These are phyloP conservation scores for Sphecodes monilicornis DNA, from an alignment of 2,888 invertebrate species.

Conservation along the genomic window DNA sequence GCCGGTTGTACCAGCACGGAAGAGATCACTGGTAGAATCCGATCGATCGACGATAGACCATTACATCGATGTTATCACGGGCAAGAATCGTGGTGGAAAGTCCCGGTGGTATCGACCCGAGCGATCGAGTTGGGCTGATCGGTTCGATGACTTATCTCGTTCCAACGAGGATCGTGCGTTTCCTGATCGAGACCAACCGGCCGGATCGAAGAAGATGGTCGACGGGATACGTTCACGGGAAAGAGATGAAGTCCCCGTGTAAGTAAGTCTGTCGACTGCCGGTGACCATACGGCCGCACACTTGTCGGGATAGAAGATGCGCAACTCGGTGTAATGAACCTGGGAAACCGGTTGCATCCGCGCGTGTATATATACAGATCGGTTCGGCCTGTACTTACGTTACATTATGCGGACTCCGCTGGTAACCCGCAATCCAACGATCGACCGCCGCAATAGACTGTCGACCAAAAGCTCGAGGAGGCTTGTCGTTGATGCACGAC, in stretches of 20 bases:
- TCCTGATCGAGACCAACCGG: slow-evolving; percentile 59
- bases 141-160: slow-evolving; percentile 69
- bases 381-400: slow-evolving; percentile 75
- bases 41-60: slow-evolving; percentile 54
- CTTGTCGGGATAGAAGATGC: slow-evolving; percentile 83
- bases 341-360: slow-evolving; percentile 83
- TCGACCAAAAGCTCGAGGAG: slow-evolving; percentile 1
- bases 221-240: slow-evolving; percentile 64
- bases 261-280: slow-evolving; percentile 70
- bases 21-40: slow-evolving; percentile 31
- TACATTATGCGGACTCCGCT: slow-evolving; percentile 63
- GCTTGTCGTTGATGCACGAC: background rate
- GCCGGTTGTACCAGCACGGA: slow-evolving; percentile 1
- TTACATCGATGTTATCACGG: slow-evolving; percentile 61
- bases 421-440: slow-evolving; percentile 66
- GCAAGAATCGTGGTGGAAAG: slow-evolving; percentile 36
- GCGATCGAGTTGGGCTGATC: slow-evolving; percentile 55
- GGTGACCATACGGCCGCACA: slow-evolving; percentile 74
- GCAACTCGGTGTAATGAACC: slow-evolving; percentile 83
- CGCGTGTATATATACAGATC: slow-evolving; percentile 77
- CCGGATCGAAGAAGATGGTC: slow-evolving; percentile 52
- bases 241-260: slow-evolving; percentile 74
- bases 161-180: slow-evolving; percentile 53
- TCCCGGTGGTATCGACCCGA: slow-evolving; percentile 39
- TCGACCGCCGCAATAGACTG: slow-evolving; percentile 48